Conservation (phyloP, 2,888 invertebrate species). For the Caenorhabditis panamensis region DNA sequence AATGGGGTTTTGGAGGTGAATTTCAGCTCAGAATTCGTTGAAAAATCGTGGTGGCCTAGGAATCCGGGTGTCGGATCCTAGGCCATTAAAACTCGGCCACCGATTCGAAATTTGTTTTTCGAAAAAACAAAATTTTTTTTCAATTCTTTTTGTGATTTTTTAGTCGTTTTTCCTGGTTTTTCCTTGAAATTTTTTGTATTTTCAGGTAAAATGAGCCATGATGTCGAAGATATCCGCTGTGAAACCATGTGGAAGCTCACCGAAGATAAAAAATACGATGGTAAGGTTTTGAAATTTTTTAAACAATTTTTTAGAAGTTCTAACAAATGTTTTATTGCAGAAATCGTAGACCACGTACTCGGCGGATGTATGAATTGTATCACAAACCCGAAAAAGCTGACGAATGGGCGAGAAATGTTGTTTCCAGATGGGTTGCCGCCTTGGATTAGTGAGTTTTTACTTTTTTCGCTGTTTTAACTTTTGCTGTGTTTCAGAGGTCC, state of each 20-base stretch:
- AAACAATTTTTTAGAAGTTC: neutral
- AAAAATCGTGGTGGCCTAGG: no score
- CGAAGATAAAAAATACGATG: slow-evolving; percentile 36
- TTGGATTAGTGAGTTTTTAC: slow-evolving; percentile 51
- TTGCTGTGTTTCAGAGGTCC: slow-evolving; percentile 30
- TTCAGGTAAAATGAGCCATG: slow-evolving; percentile 21
- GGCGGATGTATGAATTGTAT: slow-evolving; percentile 33
- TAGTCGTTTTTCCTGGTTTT: no score
- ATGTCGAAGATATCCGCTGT: slow-evolving; percentile 32
- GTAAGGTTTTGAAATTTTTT: no score
- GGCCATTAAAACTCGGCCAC: no score
- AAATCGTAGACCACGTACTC: slow-evolving; percentile 41
- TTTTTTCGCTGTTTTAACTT: no score
- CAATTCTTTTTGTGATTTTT: no score
- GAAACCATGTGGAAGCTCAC: slow-evolving; percentile 22
- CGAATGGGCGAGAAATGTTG: slow-evolving; percentile 43
- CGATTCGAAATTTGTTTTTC: no score
- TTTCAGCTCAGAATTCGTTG: no score
- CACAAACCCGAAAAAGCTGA: slow-evolving; percentile 36
- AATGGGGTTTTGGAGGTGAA: neutral
- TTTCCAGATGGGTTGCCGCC: slow-evolving; percentile 44
- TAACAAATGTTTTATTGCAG: slow-evolving; percentile 20
- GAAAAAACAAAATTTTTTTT: no score
- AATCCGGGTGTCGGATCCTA: no score
- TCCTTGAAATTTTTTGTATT: neutral